Percentiles rank a stretch among this genome's conserved stretches.
Evolutionary conservation across 37 sponge, comb jelly and placozoan genomes (phyloP).

Genomic region (Cladorhizidae sp.): DNA sequence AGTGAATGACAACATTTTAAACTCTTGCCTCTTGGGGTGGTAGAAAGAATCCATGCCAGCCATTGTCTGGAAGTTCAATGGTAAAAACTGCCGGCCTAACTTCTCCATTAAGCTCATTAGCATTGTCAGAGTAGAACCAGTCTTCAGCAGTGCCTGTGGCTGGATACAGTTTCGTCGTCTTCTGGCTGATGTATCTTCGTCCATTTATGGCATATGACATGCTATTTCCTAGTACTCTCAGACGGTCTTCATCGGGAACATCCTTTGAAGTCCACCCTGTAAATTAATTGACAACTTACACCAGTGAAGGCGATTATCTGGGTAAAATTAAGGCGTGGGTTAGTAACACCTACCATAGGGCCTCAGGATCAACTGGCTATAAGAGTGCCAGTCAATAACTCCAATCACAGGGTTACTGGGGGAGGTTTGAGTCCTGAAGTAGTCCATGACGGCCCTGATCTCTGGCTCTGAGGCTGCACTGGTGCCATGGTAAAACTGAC

Average conservation of each 20-base stretch:
- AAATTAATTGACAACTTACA: not conserved
- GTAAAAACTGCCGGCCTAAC: constrained; percentile 69
- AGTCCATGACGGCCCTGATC: constrained; percentile 40
- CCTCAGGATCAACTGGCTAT: constrained; percentile 72
- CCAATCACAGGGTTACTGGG: constrained; percentile 41
- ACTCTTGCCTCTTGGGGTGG: constrained; percentile 49
- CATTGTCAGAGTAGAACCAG: constrained; percentile 74
- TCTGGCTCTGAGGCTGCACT: constrained; percentile 79
- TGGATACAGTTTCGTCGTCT: constrained; percentile 40
- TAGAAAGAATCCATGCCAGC: constrained; percentile 60
- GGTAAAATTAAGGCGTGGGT: not conserved
- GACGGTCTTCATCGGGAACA: constrained; percentile 56
- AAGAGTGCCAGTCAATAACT: constrained; percentile 85
- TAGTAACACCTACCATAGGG: constrained; percentile 55
- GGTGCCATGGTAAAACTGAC: constrained; percentile 74
- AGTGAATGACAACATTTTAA: not conserved
- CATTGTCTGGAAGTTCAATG: constrained; percentile 75
- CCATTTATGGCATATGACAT: constrained; percentile 30
- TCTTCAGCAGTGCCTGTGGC: constrained; percentile 65
- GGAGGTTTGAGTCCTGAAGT: constrained; percentile 48
- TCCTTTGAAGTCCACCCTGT: constrained; percentile 55
- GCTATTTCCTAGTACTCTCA: constrained; percentile 38
- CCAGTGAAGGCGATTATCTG: not conserved
- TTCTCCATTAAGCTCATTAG: constrained; percentile 17
- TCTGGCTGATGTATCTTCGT: constrained; percentile 34